These are phyloP conservation scores for Nothobranchius kuhntae DNA, from an alignment of 2,113 vertebrate genomes.

Conservation along the genomic window DNA sequence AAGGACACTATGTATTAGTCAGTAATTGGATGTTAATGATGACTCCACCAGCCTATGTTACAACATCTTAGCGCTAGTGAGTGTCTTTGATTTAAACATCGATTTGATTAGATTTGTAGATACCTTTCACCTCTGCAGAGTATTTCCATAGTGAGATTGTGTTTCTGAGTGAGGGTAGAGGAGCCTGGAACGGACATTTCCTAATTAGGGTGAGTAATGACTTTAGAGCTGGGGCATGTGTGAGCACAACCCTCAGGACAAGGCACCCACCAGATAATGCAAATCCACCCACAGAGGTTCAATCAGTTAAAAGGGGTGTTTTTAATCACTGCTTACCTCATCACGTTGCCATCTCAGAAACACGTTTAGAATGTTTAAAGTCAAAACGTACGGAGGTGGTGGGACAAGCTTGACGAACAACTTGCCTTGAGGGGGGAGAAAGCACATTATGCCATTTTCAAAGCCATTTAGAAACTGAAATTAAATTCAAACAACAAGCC, in stretches of 20 bases:
- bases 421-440: slow-evolving; percentile 71
- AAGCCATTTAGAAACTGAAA: slow-evolving; percentile 79
- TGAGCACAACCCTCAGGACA: slow-evolving; percentile 71
- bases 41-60: slow-evolving; percentile 64
- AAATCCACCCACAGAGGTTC: slow-evolving; percentile 69
- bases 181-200: slow-evolving; percentile 71
- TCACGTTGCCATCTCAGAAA: slow-evolving; percentile 59
- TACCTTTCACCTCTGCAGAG: slow-evolving; percentile 70
- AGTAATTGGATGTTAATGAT: slow-evolving; percentile 74
- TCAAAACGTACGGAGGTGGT: slow-evolving; percentile 78
- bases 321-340: slow-evolving; percentile 77
- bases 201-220: slow-evolving; percentile 82
- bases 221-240: slow-evolving; percentile 70
- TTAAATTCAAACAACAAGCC: slow-evolving; percentile 73
- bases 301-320: slow-evolving; percentile 73
- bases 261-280: slow-evolving; percentile 70
- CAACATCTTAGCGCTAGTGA: slow-evolving; percentile 40
- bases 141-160: slow-evolving; percentile 68
- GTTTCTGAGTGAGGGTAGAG: slow-evolving; percentile 64
- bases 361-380: slow-evolving; percentile 72
- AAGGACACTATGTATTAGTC: slow-evolving; percentile 73
- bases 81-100: slow-evolving; percentile 72
- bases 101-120: slow-evolving; percentile 75
- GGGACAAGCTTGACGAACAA: slow-evolving; percentile 76
- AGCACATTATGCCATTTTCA: slow-evolving; percentile 78